Conservation (phyloP, 2,888 invertebrate genomes). For the Thyatira batis region DNA sequence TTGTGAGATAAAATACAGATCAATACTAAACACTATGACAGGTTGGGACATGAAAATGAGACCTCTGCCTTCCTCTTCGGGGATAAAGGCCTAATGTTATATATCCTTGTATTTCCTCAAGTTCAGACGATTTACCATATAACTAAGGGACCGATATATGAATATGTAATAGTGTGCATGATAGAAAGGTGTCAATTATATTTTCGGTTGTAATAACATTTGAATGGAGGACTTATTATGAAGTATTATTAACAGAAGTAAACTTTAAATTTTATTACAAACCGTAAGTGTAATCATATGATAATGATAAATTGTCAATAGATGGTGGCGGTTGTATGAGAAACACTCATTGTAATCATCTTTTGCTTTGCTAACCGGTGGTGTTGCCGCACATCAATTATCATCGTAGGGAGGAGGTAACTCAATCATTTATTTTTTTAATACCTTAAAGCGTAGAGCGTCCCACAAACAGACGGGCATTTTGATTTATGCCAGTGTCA, state of each 20-base stretch:
- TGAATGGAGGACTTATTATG: too few species aligned
- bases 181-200: background rate
- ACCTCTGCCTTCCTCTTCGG: too few species aligned
- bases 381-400: constrained; percentile 65
- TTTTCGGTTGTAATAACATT: background rate
- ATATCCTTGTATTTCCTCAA: too few species aligned
- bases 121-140: too few species aligned
- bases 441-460: constrained; percentile 5
- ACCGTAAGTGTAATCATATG: constrained; percentile 1
- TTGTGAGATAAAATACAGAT: too few species aligned
- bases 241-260: too few species aligned
- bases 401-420: constrained; percentile 77
- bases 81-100: too few species aligned
- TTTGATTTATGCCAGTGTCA: too few species aligned
- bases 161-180: background rate
- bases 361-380: constrained; percentile 81
- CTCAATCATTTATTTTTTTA: constrained; percentile 8
- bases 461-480: too few species aligned
- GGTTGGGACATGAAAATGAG: too few species aligned
- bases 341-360: constrained; percentile 81
- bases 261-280: background rate
- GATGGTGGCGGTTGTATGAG: constrained; percentile 83
- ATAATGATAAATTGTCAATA: constrained; percentile 53
- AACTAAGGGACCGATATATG: too few species aligned
- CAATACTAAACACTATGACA: too few species aligned